A percentile compares a stretch with the other conserved stretches of the same genome.
These are phyloP conservation scores for Ophioninae sp. DNA, from an alignment of 2,888 invertebrate species.

Conservation along the genomic window DNA sequence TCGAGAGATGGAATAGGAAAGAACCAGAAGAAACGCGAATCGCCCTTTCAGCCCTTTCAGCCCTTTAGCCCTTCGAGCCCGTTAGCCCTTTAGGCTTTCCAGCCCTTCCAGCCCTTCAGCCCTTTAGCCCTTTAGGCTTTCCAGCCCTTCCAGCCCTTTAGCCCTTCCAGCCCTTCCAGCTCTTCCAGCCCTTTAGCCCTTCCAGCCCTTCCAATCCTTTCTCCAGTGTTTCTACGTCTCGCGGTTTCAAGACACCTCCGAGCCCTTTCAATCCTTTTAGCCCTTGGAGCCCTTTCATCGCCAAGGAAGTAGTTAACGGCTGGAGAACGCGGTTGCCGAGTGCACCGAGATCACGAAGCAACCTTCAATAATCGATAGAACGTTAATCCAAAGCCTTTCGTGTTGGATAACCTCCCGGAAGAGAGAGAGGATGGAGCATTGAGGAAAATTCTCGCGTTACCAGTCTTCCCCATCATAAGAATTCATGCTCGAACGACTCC, in stretches of 20 bases:
- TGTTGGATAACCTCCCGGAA: not conserved
- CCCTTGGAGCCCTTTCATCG: not conserved
- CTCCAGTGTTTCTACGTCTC: not conserved
- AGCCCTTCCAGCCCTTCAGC: no score
- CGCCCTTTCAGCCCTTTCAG: no score
- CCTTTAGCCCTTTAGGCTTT: no score
- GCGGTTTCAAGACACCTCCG: not conserved
- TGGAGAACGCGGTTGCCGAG: constrained; percentile 10
- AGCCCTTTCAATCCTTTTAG: not conserved
- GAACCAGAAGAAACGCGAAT: not conserved
- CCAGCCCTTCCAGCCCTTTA: no score
- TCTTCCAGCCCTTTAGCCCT: no score
- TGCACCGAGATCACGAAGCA: not conserved
- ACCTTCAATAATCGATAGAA: constrained; percentile 1
- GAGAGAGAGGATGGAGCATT: not conserved
- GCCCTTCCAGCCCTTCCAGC: no score
- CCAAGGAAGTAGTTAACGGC: constrained; percentile 22
- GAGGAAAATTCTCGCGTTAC: not conserved
- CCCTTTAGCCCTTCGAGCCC: no score
- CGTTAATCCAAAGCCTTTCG: constrained; percentile 6
- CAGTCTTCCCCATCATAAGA: not conserved
- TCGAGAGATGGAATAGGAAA: not conserved
- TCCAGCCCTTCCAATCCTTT: no score
- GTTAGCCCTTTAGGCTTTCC: no score
- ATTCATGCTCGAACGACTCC: not conserved